Evolutionary conservation across 2,888 invertebrate genomes (phyloP).

Genomic region (Rhopalosiphum nymphaeae): DNA sequence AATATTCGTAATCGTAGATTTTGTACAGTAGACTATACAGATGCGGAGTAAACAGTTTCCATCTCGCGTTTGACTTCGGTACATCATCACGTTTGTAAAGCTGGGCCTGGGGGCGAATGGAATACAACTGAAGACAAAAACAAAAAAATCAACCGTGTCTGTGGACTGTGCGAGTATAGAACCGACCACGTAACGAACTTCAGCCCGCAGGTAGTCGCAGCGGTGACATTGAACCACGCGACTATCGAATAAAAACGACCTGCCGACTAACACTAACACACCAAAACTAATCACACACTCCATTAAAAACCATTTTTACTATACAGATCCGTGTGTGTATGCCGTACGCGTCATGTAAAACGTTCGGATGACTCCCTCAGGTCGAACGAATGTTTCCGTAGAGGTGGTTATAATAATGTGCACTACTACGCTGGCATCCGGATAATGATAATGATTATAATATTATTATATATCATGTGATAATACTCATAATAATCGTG

Average conservation of each 20-base stretch:
- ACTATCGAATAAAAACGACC: background rate
- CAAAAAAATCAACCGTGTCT: background rate
- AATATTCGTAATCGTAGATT: background rate
- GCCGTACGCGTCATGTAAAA: background rate
- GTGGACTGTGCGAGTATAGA: background rate
- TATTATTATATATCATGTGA: background rate
- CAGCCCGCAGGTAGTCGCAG: background rate
- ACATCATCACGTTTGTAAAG: background rate
- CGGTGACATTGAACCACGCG: background rate
- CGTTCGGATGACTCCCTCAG: background rate
- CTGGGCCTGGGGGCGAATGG: background rate
- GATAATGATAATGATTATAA: background rate
- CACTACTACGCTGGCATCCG: background rate
- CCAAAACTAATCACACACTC: background rate
- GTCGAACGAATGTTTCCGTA: background rate
- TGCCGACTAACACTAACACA: background rate
- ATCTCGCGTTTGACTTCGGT: too few species aligned
- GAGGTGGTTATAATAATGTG: background rate
- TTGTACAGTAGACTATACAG: background rate
- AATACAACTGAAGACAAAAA: background rate
- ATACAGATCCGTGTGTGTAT: background rate
- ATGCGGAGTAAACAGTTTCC: too few species aligned
- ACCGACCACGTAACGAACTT: background rate
- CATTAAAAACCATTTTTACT: background rate
- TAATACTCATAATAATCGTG: background rate